phyloP scores from a whole-genome alignment of 2,888 invertebrate genomes.

The Cheilosia urbana region DNA sequence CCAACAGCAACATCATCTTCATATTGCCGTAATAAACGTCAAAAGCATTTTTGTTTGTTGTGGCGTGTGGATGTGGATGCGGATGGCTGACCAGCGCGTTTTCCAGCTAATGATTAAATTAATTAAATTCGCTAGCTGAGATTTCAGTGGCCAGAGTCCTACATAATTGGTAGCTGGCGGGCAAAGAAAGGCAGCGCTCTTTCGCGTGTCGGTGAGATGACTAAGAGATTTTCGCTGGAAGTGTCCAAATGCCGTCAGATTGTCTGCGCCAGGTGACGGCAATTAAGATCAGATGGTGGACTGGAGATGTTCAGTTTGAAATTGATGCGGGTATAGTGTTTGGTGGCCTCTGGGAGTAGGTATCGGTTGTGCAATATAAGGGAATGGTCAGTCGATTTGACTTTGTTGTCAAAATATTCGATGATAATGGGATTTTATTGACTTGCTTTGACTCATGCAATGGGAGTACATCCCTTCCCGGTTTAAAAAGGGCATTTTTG shows the following conservation, averaged over 20 bases:
- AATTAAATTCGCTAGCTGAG: conserved; percentile 60
- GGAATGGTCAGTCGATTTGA: too few species aligned
- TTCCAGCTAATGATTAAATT: conserved; percentile 68
- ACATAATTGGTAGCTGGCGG: conserved; percentile 63
- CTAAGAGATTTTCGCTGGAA: conserved; percentile 16
- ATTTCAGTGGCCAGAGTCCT: conserved; percentile 50
- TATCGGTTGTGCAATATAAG: too few species aligned
- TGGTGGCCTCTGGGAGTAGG: neutral
- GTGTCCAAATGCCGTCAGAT: conserved; percentile 35
- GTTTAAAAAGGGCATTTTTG: too few species aligned
- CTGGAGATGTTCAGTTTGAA: neutral
- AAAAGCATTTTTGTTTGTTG: conserved; percentile 66
- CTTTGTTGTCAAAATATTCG: too few species aligned
- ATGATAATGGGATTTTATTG: too few species aligned
- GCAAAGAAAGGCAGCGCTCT: conserved; percentile 3
- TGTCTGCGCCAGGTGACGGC: conserved; percentile 59
- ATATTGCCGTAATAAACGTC: conserved; percentile 69
- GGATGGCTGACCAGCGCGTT: conserved; percentile 24
- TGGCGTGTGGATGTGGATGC: conserved; percentile 8
- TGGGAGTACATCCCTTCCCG: too few species aligned
- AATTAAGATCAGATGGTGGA: conserved; percentile 33
- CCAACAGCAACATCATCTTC: conserved; percentile 51
- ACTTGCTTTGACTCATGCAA: too few species aligned
- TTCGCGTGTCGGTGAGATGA: conserved; percentile 6
- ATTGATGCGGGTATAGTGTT: neutral